Conservation (phyloP, 2,797 vertebrate species). For the Catharus ustulatus region DNA sequence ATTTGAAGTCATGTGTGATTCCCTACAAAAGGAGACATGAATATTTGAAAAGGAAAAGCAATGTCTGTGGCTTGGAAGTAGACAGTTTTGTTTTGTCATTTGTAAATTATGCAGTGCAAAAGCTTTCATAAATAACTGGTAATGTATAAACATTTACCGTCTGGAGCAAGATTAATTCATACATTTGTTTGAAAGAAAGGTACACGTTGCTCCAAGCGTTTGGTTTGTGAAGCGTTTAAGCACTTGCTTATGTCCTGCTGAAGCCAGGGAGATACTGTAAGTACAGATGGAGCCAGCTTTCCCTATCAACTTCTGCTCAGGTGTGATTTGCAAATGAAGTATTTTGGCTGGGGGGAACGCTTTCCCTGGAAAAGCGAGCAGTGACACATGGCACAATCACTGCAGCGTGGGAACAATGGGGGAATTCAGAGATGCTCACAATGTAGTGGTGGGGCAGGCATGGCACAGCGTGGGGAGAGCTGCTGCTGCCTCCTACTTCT, state of each 20-base stretch:
- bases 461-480: constrained; percentile 2
- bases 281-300: constrained; percentile 18
- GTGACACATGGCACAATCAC: constrained; percentile 17
- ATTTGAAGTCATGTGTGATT: neutral
- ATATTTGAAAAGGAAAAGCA: neutral
- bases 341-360: constrained; percentile 27
- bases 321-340: constrained; percentile 58
- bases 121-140: constrained; percentile 19
- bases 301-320: constrained; percentile 23
- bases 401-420: neutral
- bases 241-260: neutral
- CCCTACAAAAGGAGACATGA: neutral
- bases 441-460: constrained; percentile 23
- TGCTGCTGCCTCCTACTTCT: constrained; percentile 37
- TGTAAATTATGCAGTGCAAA: constrained; percentile 20
- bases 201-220: neutral
- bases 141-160: neutral
- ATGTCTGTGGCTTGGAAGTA: neutral
- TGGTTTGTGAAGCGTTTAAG: neutral
- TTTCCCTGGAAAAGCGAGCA: neutral
- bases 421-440: constrained; percentile 14
- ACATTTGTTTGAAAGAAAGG: neutral
- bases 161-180: constrained; percentile 27
- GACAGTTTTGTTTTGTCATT: neutral
- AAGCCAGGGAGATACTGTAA: constrained; percentile 9